These are phyloP conservation scores for Escarpia spicata DNA, from an alignment of 2,888 invertebrate species.

Conservation along the genomic window DNA sequence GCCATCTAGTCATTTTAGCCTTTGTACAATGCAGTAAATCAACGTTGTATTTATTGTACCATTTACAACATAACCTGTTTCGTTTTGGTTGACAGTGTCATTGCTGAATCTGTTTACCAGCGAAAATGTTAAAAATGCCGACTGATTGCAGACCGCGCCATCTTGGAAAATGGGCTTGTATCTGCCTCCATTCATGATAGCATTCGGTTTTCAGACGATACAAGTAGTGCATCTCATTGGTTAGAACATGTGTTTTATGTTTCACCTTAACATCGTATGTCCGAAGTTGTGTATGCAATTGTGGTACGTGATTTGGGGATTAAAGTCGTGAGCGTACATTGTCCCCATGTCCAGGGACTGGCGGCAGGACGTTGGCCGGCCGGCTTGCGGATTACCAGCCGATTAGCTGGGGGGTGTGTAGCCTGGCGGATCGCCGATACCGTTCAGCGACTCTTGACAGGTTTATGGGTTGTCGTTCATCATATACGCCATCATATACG, in stretches of 20 bases:
- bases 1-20: background rate
- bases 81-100: background rate
- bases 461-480: background rate
- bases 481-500: background rate
- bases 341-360: background rate
- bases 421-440: conserved; percentile 1
- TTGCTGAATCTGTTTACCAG: background rate
- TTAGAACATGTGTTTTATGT: background rate
- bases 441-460: conserved; percentile 13
- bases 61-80: background rate
- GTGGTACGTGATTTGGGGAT: background rate
- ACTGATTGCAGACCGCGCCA: conserved; percentile 10
- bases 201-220: background rate
- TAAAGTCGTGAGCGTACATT: background rate
- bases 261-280: background rate
- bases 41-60: background rate
- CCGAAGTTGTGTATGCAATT: background rate
- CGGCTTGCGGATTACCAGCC: background rate
- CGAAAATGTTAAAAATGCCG: background rate
- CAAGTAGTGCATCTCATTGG: background rate
- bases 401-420: background rate
- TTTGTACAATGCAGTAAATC: background rate
- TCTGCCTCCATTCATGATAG: background rate
- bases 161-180: background rate
- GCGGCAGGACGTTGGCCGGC: background rate